These are phyloP conservation scores for Apodemus agrarius DNA, from an alignment of 2,797 vertebrate genomes.

Conservation along the genomic window DNA sequence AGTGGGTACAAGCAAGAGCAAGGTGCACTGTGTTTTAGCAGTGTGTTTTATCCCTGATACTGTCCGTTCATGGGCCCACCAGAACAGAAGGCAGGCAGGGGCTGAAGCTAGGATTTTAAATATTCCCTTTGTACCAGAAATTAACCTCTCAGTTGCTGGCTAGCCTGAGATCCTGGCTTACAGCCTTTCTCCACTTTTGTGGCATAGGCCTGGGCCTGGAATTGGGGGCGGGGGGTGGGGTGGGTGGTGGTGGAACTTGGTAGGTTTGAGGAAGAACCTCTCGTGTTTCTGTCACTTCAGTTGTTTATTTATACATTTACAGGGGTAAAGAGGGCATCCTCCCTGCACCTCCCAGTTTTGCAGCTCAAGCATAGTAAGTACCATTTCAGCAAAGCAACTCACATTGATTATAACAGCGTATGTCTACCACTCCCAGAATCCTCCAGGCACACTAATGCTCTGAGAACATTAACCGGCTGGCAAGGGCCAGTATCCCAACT, in stretches of 20 bases:
- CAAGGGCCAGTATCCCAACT: neutral
- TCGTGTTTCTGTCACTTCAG: neutral
- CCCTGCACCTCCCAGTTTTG: neutral
- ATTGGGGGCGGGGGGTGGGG: too few species aligned
- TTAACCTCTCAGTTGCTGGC: neutral
- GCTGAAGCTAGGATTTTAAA: neutral
- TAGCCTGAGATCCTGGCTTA: neutral
- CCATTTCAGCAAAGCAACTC: conserved; percentile 18
- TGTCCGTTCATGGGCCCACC: neutral
- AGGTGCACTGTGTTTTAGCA: too few species aligned
- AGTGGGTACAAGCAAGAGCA: neutral
- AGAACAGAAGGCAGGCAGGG: conserved; percentile 8
- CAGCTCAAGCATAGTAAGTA: neutral
- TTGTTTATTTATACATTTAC: neutral
- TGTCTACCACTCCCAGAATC: neutral
- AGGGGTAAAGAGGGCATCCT: neutral
- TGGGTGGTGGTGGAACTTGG: neutral
- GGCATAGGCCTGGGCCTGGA: neutral
- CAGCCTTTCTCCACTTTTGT: neutral
- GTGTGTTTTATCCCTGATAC: neutral
- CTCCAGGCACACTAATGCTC: conserved; percentile 25
- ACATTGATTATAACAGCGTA: neutral
- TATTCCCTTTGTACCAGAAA: neutral
- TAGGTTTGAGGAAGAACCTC: neutral
- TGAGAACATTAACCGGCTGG: neutral